Evolutionary conservation across 2,888 invertebrate genomes (phyloP).

Genomic region (Augiades crinisus): DNA sequence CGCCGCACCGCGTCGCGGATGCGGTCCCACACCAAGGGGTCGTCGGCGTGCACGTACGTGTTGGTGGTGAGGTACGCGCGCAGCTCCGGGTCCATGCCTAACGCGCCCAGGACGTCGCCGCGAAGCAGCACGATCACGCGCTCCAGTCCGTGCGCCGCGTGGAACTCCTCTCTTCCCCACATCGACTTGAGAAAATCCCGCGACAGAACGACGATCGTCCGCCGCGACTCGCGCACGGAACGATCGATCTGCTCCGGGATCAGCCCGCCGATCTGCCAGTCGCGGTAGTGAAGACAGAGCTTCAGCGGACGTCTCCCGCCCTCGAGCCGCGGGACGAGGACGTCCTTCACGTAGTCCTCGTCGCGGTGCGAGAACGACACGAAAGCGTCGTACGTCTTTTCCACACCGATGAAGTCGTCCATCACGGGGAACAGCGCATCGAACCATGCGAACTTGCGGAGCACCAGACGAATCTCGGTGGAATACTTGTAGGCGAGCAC

Average conservation of each 20-base stretch:
- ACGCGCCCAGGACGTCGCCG: slow-evolving; percentile 85
- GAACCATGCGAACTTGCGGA: slow-evolving; percentile 77
- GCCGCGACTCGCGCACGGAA: slow-evolving; percentile 86
- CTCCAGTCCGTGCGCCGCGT: slow-evolving; percentile 70
- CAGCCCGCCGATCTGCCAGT: slow-evolving; percentile 35
- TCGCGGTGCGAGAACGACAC: slow-evolving; percentile 90
- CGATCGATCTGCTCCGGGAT: slow-evolving; percentile 87
- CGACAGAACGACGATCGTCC: slow-evolving; percentile 48
- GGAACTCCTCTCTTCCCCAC: slow-evolving; percentile 26
- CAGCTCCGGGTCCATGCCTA: slow-evolving; percentile 79
- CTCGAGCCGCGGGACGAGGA: slow-evolving; percentile 83
- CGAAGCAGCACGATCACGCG: slow-evolving; percentile 85
- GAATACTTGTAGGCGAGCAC: background rate
- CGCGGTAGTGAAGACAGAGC: slow-evolving; percentile 81
- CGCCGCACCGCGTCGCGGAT: slow-evolving; percentile 7
- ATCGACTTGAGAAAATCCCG: slow-evolving; percentile 50
- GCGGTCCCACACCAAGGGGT: slow-evolving; percentile 13
- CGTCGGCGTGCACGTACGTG: slow-evolving; percentile 13
- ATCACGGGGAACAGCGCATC: slow-evolving; percentile 58
- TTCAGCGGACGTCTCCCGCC: slow-evolving; percentile 56
- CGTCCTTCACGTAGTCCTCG: slow-evolving; percentile 84
- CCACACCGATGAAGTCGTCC: slow-evolving; percentile 61
- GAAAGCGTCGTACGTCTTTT: slow-evolving; percentile 86
- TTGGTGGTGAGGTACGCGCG: slow-evolving; percentile 33
- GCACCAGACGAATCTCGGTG: background rate